Percentiles rank a stretch among this genome's conserved stretches.
Conservation (phyloP, 2,113 vertebrate species). For the Podarcis raffonei region DNA sequence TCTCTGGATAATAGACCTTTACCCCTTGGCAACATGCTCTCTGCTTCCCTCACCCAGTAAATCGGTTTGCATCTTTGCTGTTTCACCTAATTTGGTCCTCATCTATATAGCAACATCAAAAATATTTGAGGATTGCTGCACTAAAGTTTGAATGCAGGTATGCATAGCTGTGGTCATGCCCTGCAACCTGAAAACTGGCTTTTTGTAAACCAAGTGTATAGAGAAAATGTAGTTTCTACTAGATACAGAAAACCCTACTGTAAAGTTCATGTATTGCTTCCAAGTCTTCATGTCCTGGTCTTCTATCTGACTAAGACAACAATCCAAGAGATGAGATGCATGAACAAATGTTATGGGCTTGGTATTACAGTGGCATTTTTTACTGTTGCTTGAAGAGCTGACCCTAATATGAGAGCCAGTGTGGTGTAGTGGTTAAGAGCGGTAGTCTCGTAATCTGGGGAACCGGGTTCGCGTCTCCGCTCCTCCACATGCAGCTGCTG, state of each 20-base stretch:
- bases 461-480: no score
- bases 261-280: neutral
- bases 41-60: no score
- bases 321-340: neutral
- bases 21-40: neutral
- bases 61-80: no score
- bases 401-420: no score
- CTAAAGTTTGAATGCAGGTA: neutral
- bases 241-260: neutral
- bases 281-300: neutral
- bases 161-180: neutral
- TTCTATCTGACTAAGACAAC: neutral
- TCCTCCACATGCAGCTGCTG: no score
- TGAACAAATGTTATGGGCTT: no score
- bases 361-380: neutral
- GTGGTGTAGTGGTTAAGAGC: no score
- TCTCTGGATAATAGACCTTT: neutral
- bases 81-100: neutral
- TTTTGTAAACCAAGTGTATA: neutral
- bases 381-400: neutral
- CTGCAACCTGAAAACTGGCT: neutral
- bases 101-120: neutral
- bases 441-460: no score
- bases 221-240: neutral
- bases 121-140: neutral